phyloP scores from a whole-genome alignment of 2,113 vertebrate species.

The Naja naja region DNA sequence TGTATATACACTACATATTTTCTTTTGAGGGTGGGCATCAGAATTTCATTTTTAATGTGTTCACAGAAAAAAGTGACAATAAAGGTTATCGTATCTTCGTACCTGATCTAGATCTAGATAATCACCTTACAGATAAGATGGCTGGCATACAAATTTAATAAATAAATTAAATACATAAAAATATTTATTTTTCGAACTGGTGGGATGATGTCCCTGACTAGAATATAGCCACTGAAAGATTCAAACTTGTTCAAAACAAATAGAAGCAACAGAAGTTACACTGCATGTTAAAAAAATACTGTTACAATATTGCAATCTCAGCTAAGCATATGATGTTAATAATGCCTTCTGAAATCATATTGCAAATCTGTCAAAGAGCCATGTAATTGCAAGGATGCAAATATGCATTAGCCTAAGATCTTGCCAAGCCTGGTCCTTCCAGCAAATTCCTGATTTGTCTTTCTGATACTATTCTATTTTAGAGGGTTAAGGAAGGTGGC shows the following conservation, averaged over 20 bases:
- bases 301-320: neutral
- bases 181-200: neutral
- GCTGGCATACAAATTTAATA: neutral
- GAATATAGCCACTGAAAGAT: neutral
- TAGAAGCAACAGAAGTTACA: neutral
- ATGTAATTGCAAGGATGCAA: neutral
- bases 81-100: neutral
- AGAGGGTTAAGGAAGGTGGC: neutral
- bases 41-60: neutral
- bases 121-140: neutral
- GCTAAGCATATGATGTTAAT: neutral
- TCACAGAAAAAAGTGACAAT: neutral
- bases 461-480: neutral
- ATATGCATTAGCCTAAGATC: neutral
- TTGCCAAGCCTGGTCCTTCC: neutral
- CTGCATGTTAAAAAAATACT: neutral
- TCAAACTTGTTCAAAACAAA: neutral
- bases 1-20: neutral
- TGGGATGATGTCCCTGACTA: neutral
- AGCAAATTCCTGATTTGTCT: neutral
- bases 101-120: neutral
- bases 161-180: neutral
- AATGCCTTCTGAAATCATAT: neutral
- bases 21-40: neutral
- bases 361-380: neutral